phyloP scores from a whole-genome alignment of 2,797 vertebrate species.

The Onychomys leucogaster region DNA sequence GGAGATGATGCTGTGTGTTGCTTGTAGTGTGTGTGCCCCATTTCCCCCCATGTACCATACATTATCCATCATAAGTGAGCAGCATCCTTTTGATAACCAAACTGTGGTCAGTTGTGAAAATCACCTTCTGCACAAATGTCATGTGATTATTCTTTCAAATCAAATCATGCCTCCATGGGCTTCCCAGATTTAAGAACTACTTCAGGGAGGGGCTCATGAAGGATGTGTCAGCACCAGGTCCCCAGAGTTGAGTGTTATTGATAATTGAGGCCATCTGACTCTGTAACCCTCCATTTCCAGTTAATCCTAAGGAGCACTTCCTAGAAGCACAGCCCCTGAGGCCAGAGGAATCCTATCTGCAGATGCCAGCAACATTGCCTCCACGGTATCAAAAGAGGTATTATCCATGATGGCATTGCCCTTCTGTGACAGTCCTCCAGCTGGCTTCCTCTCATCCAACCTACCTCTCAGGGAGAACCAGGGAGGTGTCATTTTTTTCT shows the following conservation, averaged over 20 bases:
- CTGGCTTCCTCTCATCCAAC: not conserved
- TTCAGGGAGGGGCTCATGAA: not conserved
- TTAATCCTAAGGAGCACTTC: not conserved
- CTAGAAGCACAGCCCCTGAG: not conserved
- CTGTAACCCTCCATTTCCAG: constrained; percentile 5
- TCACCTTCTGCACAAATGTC: not conserved
- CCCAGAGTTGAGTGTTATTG: accelerated
- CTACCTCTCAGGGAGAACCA: not conserved
- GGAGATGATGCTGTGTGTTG: not conserved
- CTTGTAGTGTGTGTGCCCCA: not conserved
- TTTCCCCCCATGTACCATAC: accelerated
- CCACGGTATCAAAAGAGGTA: not conserved
- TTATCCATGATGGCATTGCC: accelerated
- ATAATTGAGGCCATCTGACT: not conserved
- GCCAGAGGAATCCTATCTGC: not conserved
- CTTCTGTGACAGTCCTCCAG: accelerated
- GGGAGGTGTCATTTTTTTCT: too few species aligned
- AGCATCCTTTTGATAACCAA: not conserved
- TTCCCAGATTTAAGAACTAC: not conserved
- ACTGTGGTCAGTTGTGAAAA: accelerated
- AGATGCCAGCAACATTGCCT: accelerated
- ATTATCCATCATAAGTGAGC: accelerated
- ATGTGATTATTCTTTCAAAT: not conserved
- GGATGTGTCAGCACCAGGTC: not conserved
- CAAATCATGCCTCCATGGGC: not conserved